Conservation (phyloP, 2,888 invertebrate species). For the Coleophora deauratella region DNA sequence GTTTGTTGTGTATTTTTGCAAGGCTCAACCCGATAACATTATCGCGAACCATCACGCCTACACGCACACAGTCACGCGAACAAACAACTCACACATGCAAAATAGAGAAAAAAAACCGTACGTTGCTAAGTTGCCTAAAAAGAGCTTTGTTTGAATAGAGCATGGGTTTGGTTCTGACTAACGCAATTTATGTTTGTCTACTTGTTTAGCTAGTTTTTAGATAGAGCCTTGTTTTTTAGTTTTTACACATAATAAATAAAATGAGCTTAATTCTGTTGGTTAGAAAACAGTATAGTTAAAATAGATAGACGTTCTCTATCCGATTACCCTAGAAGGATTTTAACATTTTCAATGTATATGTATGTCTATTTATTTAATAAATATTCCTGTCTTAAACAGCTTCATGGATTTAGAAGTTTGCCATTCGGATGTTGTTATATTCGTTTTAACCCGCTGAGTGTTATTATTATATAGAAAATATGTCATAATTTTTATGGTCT, state of each 20-base stretch:
- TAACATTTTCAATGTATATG: too few relatives aligned
- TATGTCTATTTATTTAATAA: too few relatives aligned
- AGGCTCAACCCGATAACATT: conserved; percentile 61
- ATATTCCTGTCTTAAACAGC: too few relatives aligned
- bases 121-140: conserved; percentile 58
- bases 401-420: too few relatives aligned
- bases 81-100: conserved; percentile 6
- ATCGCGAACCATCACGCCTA: conserved; percentile 60
- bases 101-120: conserved; percentile 23
- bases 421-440: too few relatives aligned
- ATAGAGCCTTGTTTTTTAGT: background rate
- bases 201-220: conserved; percentile 10
- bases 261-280: too few relatives aligned
- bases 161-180: conserved; percentile 5
- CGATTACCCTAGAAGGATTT: too few relatives aligned
- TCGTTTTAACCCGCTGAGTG: too few relatives aligned
- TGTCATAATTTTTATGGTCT: too few relatives aligned
- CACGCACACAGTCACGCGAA: conserved; percentile 20
- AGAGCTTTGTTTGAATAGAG: conserved; percentile 24
- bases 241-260: background rate
- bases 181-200: conserved; percentile 1
- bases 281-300: too few relatives aligned
- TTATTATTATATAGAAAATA: too few relatives aligned
- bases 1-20: conserved; percentile 72
- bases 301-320: too few relatives aligned